Conservation (phyloP, 2,888 invertebrate species). For the Carabus problematicus region DNA sequence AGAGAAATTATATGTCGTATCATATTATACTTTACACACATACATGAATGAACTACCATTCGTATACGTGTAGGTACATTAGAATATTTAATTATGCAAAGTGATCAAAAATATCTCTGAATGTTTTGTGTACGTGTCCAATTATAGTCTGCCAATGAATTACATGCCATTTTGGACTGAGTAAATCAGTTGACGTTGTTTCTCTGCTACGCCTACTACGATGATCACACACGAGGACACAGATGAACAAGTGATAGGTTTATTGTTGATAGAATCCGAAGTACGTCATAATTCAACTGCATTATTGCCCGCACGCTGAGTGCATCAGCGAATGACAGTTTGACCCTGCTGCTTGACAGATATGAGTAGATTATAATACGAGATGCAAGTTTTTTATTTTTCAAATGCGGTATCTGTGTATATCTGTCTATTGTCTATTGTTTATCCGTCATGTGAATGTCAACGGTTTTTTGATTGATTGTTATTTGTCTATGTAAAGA, state of each 20-base stretch:
- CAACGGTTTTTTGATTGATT: neutral
- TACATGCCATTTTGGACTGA: neutral
- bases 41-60: no score
- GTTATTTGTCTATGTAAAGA: constrained; percentile 14
- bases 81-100: no score
- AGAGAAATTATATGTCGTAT: no score
- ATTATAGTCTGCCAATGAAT: constrained; percentile 7
- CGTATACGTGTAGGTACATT: no score
- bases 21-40: no score
- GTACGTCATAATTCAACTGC: constrained; percentile 9
- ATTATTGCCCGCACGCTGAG: no score
- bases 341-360: constrained; percentile 8
- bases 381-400: neutral
- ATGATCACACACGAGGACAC: neutral
- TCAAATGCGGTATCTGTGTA: no score
- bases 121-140: constrained; percentile 2
- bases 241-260: constrained; percentile 2
- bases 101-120: no score
- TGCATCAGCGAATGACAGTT: constrained; percentile 5
- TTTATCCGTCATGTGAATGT: constrained; percentile 5
- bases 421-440: constrained; percentile 14
- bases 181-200: constrained; percentile 3
- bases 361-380: constrained; percentile 14
- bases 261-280: constrained; percentile 21
- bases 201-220: constrained; percentile 8